Evolutionary conservation across 2,113 vertebrate genomes (phyloP).

Genomic region (Brachyistius frenatus): DNA sequence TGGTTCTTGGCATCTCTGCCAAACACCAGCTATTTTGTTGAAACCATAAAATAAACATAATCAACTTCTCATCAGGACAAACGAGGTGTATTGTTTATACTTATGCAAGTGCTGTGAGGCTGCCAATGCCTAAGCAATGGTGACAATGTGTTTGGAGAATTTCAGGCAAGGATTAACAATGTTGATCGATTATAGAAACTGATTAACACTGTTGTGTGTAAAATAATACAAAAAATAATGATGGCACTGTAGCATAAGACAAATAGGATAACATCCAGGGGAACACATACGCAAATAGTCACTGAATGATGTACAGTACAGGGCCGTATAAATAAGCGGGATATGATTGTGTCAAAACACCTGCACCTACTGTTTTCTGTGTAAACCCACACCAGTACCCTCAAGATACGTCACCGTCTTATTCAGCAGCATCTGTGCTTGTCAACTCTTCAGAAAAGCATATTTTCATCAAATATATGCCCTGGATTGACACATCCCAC

Average conservation of each 20-base stretch:
- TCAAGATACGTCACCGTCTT: background rate
- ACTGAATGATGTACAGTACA: too few species aligned
- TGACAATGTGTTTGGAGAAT: conserved; percentile 13
- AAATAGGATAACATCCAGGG: too few species aligned
- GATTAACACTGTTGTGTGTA: background rate
- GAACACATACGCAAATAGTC: too few species aligned
- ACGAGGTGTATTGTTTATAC: conserved; percentile 43
- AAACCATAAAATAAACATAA: conserved; percentile 43
- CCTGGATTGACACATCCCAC: too few species aligned
- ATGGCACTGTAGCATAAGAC: too few species aligned
- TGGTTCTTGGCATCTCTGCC: conserved; percentile 28
- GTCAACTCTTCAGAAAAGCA: background rate
- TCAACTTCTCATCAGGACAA: conserved; percentile 34
- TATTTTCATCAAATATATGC: background rate
- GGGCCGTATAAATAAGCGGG: background rate
- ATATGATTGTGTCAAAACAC: background rate
- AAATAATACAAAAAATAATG: background rate
- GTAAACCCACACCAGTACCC: background rate
- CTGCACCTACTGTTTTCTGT: background rate
- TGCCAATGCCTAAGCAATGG: conserved; percentile 35
- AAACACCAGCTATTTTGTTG: conserved; percentile 49
- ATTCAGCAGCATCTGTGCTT: background rate
- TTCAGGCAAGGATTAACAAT: conserved; percentile 11
- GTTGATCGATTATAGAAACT: background rate
- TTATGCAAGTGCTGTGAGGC: background rate